These are phyloP conservation scores for Meloidogyne chitwoodi DNA, from an alignment of 1,140 invertebrate species.

Conservation along the genomic window DNA sequence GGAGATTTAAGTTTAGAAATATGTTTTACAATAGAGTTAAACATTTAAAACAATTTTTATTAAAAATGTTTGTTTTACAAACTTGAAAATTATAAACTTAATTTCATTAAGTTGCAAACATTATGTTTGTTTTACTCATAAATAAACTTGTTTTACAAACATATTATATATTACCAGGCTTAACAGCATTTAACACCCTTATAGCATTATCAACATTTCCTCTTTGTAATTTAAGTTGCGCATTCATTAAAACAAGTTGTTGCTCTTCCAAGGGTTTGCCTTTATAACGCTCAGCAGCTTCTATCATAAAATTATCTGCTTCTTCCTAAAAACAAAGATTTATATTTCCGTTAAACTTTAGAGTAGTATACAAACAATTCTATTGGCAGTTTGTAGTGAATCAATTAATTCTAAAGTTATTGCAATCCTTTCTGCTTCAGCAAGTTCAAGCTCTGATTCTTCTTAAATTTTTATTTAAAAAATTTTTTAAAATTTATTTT, in stretches of 20 bases:
- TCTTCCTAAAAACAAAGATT: slow-evolving; percentile 66
- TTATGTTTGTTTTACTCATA: no score
- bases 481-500: background rate
- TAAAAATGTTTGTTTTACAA: no score
- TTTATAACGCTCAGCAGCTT: slow-evolving; percentile 73
- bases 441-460: slow-evolving; percentile 50
- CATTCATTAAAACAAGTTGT: slow-evolving; percentile 75
- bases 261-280: slow-evolving; percentile 78
- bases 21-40: no score
- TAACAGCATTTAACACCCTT: slow-evolving; percentile 72
- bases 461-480: background rate
- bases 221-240: slow-evolving; percentile 75
- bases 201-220: slow-evolving; percentile 78
- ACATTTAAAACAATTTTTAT: background rate
- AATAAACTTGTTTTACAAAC: no score
- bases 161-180: slow-evolving; percentile 41
- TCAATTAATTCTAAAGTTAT: slow-evolving; percentile 82
- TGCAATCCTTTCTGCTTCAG: slow-evolving; percentile 75
- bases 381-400: slow-evolving; percentile 65
- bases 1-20: background rate
- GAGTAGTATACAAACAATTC: slow-evolving; percentile 26
- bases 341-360: no score
- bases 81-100: no score
- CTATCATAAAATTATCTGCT: slow-evolving; percentile 75
- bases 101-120: background rate